Percentiles rank a stretch among this genome's conserved stretches.
Evolutionary conservation across 2,888 invertebrate genomes (phyloP).

Genomic region (Amphipyra tragopoginis): DNA sequence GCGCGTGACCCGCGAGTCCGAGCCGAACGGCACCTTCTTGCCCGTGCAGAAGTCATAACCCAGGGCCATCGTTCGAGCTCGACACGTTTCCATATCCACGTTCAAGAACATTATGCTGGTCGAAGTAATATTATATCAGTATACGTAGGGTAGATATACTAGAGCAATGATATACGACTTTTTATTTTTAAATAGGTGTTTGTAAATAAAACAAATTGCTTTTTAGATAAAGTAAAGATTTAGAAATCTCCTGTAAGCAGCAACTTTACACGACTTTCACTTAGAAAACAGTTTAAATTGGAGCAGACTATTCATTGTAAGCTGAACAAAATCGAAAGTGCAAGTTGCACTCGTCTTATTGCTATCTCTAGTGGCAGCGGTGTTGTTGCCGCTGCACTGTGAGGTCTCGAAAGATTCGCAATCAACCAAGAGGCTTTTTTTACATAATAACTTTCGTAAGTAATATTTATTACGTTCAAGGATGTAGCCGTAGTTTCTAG

Average conservation of each 20-base stretch:
- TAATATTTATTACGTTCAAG: no score
- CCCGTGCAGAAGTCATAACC: constrained; percentile 85
- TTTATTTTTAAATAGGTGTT: no score
- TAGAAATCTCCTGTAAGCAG: no score
- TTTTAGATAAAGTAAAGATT: no score
- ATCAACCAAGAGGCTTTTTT: no score
- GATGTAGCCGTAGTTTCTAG: no score
- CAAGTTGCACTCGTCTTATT: constrained; percentile 25
- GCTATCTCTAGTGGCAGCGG: background rate
- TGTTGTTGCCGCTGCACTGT: no score
- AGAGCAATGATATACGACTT: no score
- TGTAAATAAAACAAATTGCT: no score
- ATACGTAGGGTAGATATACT: no score
- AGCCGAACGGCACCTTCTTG: constrained; percentile 61
- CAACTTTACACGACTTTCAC: constrained; percentile 50
- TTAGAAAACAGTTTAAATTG: constrained; percentile 53
- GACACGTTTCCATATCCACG: constrained; percentile 75
- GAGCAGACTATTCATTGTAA: constrained; percentile 35
- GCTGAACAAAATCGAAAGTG: constrained; percentile 40
- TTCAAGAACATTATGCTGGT: constrained; percentile 86
- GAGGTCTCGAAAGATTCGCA: no score
- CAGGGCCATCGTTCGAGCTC: constrained; percentile 72
- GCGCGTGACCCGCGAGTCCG: constrained; percentile 69
- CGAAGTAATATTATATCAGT: background rate
- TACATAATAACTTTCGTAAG: no score